phyloP scores from a whole-genome alignment of 2,888 invertebrate species.

The Pristionchus maxplancki region DNA sequence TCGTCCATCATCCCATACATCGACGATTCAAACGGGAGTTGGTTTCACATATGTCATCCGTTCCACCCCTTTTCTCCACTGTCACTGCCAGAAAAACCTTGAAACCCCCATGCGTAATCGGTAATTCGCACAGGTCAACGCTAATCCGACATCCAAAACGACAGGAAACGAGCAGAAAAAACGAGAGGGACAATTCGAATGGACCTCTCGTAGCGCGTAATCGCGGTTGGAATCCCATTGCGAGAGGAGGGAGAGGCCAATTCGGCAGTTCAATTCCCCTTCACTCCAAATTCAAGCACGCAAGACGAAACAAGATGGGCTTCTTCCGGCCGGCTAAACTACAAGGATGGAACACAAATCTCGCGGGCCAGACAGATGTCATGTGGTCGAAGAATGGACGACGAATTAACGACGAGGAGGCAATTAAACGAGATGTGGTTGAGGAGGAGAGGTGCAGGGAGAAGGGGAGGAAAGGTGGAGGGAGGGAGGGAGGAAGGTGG shows the following conservation, averaged over 20 bases:
- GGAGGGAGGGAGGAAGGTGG: not conserved
- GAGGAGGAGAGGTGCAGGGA: not conserved
- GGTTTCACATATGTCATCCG: not conserved
- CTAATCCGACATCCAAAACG: not conserved
- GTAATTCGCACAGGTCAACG: slow-evolving; percentile 19
- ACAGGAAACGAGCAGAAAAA: not conserved
- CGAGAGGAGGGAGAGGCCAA: not conserved
- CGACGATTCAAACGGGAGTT: not conserved
- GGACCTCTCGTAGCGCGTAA: not conserved
- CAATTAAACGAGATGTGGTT: not conserved
- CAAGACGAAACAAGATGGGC: not conserved
- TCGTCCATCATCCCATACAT: not conserved
- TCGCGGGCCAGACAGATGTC: not conserved
- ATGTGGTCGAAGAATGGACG: not conserved
- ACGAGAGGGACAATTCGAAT: not conserved
- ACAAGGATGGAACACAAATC: not conserved
- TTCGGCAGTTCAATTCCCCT: not conserved
- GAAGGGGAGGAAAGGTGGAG: too few species aligned
- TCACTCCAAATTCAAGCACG: slow-evolving; percentile 16
- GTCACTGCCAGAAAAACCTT: not conserved
- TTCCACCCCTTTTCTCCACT: not conserved
- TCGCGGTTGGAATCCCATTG: not conserved
- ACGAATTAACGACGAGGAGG: not conserved
- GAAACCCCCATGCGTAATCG: not conserved
- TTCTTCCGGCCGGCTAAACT: not conserved